phyloP scores from a whole-genome alignment of 1,140 invertebrate species.

The Druon quercuslanigerum region DNA sequence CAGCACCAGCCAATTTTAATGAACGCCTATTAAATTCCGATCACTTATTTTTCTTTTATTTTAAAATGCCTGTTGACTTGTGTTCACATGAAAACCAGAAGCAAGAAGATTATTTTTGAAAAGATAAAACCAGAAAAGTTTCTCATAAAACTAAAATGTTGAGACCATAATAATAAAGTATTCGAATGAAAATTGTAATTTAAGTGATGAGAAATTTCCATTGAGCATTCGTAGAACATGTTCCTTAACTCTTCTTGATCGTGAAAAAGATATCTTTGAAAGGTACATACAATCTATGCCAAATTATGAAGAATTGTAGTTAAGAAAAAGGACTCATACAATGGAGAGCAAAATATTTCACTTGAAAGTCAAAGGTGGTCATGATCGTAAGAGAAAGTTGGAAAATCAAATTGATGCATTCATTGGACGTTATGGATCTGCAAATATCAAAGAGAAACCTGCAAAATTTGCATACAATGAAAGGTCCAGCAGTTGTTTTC shows the following conservation, averaged over 20 bases:
- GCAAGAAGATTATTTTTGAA: background rate
- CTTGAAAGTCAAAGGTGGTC: background rate
- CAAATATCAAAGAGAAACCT: background rate
- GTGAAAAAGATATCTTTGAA: background rate
- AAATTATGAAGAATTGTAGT: background rate
- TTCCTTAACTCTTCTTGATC: background rate
- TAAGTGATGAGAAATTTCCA: background rate
- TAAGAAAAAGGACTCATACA: background rate
- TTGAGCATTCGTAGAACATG: background rate
- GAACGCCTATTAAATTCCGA: too few species aligned
- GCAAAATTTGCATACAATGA: background rate
- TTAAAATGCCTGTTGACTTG: too few species aligned
- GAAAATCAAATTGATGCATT: background rate
- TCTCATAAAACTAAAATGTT: background rate
- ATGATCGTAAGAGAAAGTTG: background rate
- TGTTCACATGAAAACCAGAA: background rate
- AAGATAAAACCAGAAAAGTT: background rate
- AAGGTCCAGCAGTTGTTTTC: background rate
- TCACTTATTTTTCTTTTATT: too few species aligned
- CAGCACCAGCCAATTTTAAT: too few species aligned
- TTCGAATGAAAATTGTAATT: background rate
- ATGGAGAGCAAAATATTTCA: background rate
- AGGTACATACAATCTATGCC: background rate
- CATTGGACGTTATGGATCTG: background rate
- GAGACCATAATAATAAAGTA: background rate